These are phyloP conservation scores for Tenualosa ilisha DNA, from an alignment of 2,797 vertebrate species.

Conservation along the genomic window DNA sequence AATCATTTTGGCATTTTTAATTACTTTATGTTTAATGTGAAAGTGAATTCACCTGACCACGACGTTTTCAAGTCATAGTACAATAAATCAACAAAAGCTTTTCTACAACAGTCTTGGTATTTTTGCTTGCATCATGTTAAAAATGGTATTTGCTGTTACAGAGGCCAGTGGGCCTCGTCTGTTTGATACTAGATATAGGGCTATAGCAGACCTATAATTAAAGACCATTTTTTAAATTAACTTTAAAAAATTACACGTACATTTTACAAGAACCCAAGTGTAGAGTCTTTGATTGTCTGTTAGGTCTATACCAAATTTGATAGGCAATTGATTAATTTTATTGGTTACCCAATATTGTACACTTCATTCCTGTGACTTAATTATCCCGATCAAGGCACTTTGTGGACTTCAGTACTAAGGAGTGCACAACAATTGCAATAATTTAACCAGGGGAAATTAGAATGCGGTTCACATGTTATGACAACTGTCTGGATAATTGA, in stretches of 20 bases:
- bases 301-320: neutral
- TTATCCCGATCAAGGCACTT: neutral
- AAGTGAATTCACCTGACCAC: slow-evolving; percentile 74
- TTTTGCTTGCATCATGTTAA: slow-evolving; percentile 48
- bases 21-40: slow-evolving; percentile 73
- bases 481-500: no score
- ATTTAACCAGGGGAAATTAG: no score
- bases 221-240: neutral
- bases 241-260: neutral
- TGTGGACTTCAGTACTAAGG: no score
- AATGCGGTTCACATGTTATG: no score
- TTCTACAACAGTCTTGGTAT: slow-evolving; percentile 62
- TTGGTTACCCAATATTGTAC: neutral
- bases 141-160: slow-evolving; percentile 36
- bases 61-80: slow-evolving; percentile 71
- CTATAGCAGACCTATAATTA: neutral
- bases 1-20: slow-evolving; percentile 66
- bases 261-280: neutral
- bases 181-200: neutral
- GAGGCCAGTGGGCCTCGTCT: neutral
- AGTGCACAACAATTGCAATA: no score
- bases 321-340: neutral
- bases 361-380: neutral
- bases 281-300: neutral
- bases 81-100: slow-evolving; percentile 78